Conservation (phyloP, 1,140 invertebrate species). For the Drosophila ogumai region DNA sequence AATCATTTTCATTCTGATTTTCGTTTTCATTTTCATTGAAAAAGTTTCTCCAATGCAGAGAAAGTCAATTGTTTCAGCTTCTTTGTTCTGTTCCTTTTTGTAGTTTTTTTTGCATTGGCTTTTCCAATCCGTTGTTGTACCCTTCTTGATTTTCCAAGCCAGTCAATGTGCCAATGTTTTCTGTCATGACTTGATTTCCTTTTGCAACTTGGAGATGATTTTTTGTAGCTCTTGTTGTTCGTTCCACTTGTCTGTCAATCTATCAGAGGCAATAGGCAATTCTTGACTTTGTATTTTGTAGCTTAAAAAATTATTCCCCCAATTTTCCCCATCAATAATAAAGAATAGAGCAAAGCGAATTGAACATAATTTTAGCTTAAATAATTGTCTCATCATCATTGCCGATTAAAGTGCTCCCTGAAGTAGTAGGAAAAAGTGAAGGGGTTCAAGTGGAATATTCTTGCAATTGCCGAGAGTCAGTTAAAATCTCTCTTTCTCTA, state of each 20-base stretch:
- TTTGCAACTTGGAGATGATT: neutral
- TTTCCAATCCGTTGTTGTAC: slow-evolving; percentile 6
- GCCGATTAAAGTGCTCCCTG: slow-evolving; percentile 18
- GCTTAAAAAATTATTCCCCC: neutral
- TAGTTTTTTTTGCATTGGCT: neutral
- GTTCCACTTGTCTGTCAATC: neutral
- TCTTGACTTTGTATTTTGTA: neutral
- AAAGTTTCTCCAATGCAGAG: slow-evolving; percentile 32
- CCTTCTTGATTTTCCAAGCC: neutral
- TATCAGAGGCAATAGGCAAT: neutral
- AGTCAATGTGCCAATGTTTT: slow-evolving; percentile 15
- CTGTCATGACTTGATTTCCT: slow-evolving; percentile 17
- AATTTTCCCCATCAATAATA: neutral
- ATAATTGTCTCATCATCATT: slow-evolving; percentile 42
- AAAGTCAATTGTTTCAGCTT: slow-evolving; percentile 48
- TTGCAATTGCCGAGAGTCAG: neutral
- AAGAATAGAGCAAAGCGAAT: neutral
- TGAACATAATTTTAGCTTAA: slow-evolving; percentile 5
- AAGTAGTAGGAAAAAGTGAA: neutral
- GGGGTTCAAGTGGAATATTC: neutral
- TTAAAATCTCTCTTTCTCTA: neutral
- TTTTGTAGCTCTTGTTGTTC: neutral
- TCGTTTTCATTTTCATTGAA: slow-evolving; percentile 31
- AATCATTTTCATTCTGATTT: slow-evolving; percentile 52
- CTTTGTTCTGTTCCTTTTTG: slow-evolving; percentile 10